Evolutionary conservation across 2,113 vertebrate species (phyloP).

Genomic region (Colinus virginianus): DNA sequence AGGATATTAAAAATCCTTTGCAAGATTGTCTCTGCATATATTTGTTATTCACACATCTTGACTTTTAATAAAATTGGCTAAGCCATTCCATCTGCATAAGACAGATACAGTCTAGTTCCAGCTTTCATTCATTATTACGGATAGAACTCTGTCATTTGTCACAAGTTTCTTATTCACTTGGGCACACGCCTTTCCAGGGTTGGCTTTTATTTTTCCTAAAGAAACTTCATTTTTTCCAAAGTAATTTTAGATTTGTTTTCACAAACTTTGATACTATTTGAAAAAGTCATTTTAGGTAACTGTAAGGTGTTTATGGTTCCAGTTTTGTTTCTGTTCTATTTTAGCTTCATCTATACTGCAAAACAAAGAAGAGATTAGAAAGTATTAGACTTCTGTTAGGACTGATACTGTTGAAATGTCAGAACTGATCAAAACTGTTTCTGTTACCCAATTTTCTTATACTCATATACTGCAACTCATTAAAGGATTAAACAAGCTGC

Average conservation of each 20-base stretch:
- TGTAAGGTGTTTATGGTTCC: not conserved
- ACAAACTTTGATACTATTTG: not conserved
- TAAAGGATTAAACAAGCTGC: not conserved
- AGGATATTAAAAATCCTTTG: conserved; percentile 70
- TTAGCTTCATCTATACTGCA: not conserved
- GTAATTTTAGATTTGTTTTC: not conserved
- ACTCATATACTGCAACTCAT: not conserved
- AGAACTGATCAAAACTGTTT: not conserved
- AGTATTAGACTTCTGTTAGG: not conserved
- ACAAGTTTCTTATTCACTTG: conserved; percentile 14
- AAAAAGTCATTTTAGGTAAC: not conserved
- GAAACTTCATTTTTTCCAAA: not conserved
- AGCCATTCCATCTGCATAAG: conserved; percentile 48
- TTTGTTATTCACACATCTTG: conserved; percentile 49
- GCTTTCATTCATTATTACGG: conserved; percentile 40
- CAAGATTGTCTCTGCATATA: conserved; percentile 37
- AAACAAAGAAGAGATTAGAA: not conserved
- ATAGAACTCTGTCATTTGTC: conserved; percentile 32
- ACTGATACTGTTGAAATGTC: not conserved
- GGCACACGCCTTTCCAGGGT: not conserved
- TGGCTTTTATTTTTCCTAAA: not conserved
- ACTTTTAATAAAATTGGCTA: conserved; percentile 68
- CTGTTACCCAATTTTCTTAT: not conserved
- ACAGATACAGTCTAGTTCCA: conserved; percentile 17
- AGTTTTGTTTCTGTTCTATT: not conserved